A percentile compares a stretch with the other conserved stretches of the same genome.
Evolutionary conservation across 2,797 vertebrate genomes (phyloP).

Genomic region (Lepus townsendii): DNA sequence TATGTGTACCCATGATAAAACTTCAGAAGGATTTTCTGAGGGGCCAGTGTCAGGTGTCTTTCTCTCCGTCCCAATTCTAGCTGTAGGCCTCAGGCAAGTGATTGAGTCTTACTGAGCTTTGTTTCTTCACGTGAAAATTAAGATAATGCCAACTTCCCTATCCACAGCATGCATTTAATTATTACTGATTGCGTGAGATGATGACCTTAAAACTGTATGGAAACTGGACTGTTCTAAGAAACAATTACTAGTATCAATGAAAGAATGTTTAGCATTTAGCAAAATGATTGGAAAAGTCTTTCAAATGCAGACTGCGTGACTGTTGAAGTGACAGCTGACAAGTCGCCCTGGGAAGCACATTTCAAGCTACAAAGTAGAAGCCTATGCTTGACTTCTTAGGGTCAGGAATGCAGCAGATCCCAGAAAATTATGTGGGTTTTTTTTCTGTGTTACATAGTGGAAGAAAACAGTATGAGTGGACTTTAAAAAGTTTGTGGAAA

Average conservation of each 20-base stretch:
- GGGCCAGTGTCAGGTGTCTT: not conserved
- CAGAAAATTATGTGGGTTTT: not conserved
- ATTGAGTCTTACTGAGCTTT: not conserved
- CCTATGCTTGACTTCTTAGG: not conserved
- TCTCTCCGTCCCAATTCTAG: not conserved
- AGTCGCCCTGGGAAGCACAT: not conserved
- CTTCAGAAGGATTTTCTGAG: not conserved
- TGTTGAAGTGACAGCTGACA: not conserved
- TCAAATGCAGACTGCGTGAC: not conserved
- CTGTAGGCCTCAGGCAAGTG: not conserved
- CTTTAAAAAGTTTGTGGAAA: no score
- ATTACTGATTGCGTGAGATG: not conserved
- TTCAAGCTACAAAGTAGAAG: not conserved
- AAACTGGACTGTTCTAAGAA: not conserved
- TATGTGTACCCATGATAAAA: not conserved
- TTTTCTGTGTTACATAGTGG: not conserved
- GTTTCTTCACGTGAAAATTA: not conserved
- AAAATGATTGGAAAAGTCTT: not conserved
- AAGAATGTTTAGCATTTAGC: not conserved
- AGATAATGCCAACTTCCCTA: not conserved
- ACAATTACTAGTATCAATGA: not conserved
- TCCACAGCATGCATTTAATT: not conserved
- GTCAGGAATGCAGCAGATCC: not conserved
- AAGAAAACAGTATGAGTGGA: not conserved
- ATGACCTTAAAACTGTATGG: not conserved